Evolutionary conservation across 2,113 vertebrate genomes (phyloP).

Genomic region (Solenodon paradoxus): DNA sequence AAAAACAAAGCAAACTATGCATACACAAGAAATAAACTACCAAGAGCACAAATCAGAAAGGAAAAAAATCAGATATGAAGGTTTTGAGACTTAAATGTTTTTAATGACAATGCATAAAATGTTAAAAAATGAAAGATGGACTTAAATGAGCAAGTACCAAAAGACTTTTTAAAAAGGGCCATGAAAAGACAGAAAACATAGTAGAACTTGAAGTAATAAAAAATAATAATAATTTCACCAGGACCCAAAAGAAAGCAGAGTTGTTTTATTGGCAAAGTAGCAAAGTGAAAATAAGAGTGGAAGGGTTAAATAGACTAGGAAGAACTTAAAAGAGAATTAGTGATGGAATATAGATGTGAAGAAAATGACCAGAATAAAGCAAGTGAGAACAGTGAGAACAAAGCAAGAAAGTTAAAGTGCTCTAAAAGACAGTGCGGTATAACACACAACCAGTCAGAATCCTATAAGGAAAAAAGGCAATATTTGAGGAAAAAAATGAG

Average conservation of each 20-base stretch:
- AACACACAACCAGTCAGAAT: background rate
- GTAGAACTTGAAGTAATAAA: background rate
- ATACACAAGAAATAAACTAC: background rate
- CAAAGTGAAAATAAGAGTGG: no score
- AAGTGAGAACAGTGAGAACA: background rate
- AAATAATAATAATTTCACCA: no score
- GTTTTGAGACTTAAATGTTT: background rate
- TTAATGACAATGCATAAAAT: background rate
- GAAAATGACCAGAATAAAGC: background rate
- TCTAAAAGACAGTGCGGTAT: background rate
- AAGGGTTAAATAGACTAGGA: no score
- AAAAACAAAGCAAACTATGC: background rate
- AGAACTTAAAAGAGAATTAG: background rate
- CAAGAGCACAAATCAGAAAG: background rate
- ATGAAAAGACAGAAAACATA: background rate
- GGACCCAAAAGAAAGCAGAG: no score
- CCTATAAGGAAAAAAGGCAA: background rate
- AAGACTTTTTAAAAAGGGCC: background rate
- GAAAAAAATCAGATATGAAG: no score
- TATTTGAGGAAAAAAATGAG: background rate
- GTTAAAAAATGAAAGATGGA: background rate
- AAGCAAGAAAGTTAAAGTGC: background rate
- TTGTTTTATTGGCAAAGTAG: background rate
- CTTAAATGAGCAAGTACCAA: background rate
- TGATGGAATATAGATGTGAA: background rate